phyloP scores from a whole-genome alignment of 2,113 vertebrate genomes.

The Dicrurus megarhynchus region DNA sequence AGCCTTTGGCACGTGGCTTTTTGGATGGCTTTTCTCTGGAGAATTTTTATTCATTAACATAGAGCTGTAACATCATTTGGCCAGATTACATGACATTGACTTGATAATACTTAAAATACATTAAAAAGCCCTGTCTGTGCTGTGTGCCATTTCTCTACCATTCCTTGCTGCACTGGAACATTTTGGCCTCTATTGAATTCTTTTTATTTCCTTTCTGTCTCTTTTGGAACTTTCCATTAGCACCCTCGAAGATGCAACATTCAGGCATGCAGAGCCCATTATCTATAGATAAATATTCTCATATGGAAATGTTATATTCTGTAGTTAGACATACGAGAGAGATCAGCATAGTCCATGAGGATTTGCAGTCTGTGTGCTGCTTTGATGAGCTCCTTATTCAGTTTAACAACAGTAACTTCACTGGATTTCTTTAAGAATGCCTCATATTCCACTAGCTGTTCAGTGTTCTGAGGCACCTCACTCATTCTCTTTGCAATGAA shows the following conservation, averaged over 20 bases:
- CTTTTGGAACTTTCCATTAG: not conserved
- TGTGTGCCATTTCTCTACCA: not conserved
- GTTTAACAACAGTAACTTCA: slow-evolving; percentile 79
- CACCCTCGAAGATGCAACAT: not conserved
- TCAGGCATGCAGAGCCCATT: not conserved
- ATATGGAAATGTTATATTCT: not conserved
- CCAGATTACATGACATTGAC: not conserved
- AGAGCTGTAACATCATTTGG: not conserved
- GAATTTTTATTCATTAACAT: not conserved
- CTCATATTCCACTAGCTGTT: slow-evolving; percentile 78
- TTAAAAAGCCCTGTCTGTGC: not conserved
- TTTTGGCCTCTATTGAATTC: not conserved
- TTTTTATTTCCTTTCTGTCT: not conserved
- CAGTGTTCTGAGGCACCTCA: slow-evolving; percentile 76
- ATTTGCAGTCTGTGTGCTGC: slow-evolving; percentile 77
- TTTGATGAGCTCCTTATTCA: slow-evolving; percentile 76
- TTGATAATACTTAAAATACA: not conserved
- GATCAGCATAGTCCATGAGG: slow-evolving; percentile 81
- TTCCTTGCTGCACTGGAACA: not conserved
- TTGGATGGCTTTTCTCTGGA: not conserved
- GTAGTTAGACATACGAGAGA: slow-evolving; percentile 74
- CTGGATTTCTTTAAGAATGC: slow-evolving; percentile 77
- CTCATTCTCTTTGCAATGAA: slow-evolving; percentile 77
- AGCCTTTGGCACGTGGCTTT: not conserved
- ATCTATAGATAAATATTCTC: not conserved